Evolutionary conservation across 2,113 vertebrate genomes (phyloP).

Genomic region (Gulo gulo): DNA sequence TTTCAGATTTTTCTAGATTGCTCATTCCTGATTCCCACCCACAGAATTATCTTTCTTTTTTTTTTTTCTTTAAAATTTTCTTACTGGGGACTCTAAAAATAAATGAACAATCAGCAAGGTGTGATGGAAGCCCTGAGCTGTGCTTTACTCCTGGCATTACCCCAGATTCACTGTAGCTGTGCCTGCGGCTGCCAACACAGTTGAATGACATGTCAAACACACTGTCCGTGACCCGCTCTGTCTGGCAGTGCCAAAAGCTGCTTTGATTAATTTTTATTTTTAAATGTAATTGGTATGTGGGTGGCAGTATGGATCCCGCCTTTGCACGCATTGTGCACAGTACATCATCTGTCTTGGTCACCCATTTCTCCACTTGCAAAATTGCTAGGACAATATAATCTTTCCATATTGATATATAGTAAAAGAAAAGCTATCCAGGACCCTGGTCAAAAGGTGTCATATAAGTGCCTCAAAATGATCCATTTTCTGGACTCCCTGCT

Average conservation of each 20-base stretch:
- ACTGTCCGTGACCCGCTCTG: not conserved
- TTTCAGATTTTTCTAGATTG: not conserved
- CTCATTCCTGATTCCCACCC: not conserved
- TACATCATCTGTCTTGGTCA: not conserved
- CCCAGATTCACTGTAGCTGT: not conserved
- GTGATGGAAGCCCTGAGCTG: not conserved
- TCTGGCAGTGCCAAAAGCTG: not conserved
- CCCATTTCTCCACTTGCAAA: not conserved
- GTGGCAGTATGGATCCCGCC: not conserved
- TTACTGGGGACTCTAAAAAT: conserved; percentile 12
- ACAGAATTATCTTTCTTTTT: not conserved
- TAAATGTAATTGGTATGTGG: not conserved
- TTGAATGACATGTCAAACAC: not conserved
- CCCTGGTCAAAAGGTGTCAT: not conserved
- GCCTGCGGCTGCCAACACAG: not conserved
- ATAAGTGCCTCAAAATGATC: not conserved
- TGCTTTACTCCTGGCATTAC: not conserved
- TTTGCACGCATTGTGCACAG: not conserved
- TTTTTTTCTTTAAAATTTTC: not conserved
- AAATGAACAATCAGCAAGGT: not conserved
- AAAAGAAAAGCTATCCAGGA: not conserved
- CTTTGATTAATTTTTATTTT: conserved; percentile 43
- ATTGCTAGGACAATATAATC: not conserved
- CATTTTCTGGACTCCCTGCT: not conserved
- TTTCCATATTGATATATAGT: not conserved